These are phyloP conservation scores for Crypturellus tataupa DNA, from an alignment of 2,797 vertebrate species.

Conservation along the genomic window DNA sequence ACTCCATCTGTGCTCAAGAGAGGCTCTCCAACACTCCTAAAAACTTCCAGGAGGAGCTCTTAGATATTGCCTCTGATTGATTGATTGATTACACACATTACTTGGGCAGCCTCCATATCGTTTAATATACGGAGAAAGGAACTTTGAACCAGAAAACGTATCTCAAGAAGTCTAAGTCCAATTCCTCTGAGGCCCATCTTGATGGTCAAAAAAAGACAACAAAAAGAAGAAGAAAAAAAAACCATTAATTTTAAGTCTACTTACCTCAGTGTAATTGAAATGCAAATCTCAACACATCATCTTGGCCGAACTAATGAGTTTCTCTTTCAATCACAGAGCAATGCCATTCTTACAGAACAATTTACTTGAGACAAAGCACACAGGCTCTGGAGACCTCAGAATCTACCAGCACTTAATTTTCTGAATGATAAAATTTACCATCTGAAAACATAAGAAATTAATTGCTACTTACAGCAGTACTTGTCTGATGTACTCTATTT, in stretches of 20 bases:
- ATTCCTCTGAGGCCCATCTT: neutral
- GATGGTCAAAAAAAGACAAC: neutral
- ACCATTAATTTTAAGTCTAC: neutral
- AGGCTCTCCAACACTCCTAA: accelerated
- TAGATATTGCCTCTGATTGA: accelerated
- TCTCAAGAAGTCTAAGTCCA: neutral
- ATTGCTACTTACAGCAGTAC: neutral
- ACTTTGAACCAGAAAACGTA: neutral
- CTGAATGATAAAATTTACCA: neutral
- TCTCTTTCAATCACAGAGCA: neutral
- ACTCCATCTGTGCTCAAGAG: neutral
- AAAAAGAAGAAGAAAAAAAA: neutral
- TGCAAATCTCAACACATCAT: constrained; percentile 1
- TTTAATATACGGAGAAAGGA: neutral
- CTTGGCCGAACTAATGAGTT: neutral
- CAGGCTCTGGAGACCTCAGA: neutral
- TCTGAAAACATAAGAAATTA: constrained; percentile 18
- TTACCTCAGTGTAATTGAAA: neutral
- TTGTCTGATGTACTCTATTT: neutral
- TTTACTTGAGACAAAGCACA: neutral
- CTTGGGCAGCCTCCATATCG: neutral
- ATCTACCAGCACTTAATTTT: neutral
- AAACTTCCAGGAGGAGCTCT: neutral
- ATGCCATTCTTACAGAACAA: neutral
- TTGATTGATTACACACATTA: neutral